phyloP scores from a whole-genome alignment of 2,797 vertebrate genomes.

The Poecile montanus region DNA sequence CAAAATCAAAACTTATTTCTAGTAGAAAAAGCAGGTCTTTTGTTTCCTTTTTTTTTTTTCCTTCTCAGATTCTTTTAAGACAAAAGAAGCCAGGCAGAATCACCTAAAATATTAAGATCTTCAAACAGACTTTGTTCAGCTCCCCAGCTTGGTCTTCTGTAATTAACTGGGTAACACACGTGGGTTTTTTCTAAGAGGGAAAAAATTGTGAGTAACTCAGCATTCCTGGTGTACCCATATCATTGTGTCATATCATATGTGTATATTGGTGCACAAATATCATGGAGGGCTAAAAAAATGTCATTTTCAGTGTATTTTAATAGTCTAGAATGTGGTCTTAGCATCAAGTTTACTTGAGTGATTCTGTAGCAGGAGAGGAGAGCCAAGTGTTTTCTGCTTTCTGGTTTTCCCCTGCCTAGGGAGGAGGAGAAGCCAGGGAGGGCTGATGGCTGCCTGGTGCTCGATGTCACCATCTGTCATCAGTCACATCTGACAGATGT shows the following conservation, averaged over 20 bases:
- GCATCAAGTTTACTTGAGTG: not conserved
- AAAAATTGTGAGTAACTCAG: not conserved
- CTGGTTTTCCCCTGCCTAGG: not conserved
- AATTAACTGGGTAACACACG: fast-evolving
- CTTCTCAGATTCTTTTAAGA: not conserved
- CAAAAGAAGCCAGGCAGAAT: not conserved
- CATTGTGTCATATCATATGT: too few relatives aligned
- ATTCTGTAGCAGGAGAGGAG: not conserved
- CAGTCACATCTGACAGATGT: not conserved
- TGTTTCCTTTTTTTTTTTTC: not conserved
- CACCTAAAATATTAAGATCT: not conserved
- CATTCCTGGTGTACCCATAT: not conserved
- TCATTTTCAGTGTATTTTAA: not conserved
- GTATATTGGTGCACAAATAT: not conserved
- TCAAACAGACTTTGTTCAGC: not conserved
- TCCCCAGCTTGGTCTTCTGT: not conserved
- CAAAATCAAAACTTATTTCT: slow-evolving; percentile 6
- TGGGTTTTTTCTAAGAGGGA: not conserved
- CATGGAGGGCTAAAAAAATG: not conserved
- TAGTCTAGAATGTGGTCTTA: not conserved
- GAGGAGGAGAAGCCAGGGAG: not conserved
- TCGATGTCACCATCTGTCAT: not conserved
- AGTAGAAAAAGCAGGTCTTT: not conserved
- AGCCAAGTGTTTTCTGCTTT: not conserved
- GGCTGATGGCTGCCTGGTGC: not conserved